phyloP scores from a whole-genome alignment of 2,888 invertebrate genomes.

The Eudasyphora cyanicolor region DNA sequence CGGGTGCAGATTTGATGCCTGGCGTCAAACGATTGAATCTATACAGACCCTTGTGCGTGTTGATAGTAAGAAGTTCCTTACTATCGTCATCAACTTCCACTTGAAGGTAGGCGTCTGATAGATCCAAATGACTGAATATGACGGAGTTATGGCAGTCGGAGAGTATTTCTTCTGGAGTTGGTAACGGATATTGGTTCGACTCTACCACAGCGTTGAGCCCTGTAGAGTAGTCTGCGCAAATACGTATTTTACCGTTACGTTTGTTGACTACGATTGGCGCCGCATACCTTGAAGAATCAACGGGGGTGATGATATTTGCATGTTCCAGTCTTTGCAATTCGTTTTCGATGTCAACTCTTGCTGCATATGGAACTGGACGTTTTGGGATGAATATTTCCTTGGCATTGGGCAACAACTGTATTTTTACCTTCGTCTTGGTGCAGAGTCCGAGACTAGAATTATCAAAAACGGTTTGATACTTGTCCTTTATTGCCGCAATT shows the following conservation, averaged over 20 bases:
- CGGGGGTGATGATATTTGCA: constrained; percentile 56
- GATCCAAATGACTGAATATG: constrained; percentile 59
- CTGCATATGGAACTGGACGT: constrained; percentile 40
- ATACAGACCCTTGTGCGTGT: constrained; percentile 58
- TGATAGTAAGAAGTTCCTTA: constrained; percentile 58
- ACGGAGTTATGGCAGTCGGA: constrained; percentile 52
- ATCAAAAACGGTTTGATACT: not conserved
- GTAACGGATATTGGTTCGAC: constrained; percentile 38
- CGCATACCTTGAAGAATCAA: constrained; percentile 63
- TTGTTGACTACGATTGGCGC: constrained; percentile 62
- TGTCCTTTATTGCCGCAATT: not conserved
- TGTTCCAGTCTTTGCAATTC: constrained; percentile 57
- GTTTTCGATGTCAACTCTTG: constrained; percentile 39
- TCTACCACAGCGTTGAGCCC: constrained; percentile 57
- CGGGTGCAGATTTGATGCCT: constrained; percentile 66
- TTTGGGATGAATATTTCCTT: constrained; percentile 15
- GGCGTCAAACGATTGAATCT: constrained; percentile 60
- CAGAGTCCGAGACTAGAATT: not conserved
- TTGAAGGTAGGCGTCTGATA: constrained; percentile 67
- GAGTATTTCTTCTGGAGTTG: constrained; percentile 65
- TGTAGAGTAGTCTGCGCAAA: constrained; percentile 67
- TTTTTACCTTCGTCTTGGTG: not conserved
- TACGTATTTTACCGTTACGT: constrained; percentile 60
- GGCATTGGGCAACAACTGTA: not conserved
- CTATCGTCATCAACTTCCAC: constrained; percentile 63